phyloP scores from a whole-genome alignment of 2,888 invertebrate species.

The Mimumesa dahlbomi region DNA sequence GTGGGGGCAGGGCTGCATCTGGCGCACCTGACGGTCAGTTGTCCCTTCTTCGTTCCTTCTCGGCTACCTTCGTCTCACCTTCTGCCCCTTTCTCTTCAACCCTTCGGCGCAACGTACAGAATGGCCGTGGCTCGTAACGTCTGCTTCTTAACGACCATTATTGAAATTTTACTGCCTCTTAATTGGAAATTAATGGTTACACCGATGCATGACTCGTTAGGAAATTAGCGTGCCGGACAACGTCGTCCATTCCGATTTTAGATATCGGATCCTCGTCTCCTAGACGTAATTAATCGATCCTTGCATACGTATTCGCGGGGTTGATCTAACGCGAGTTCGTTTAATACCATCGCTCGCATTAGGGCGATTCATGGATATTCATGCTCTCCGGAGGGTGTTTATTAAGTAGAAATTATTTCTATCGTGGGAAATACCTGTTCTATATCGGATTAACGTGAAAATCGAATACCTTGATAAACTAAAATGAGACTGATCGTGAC shows the following conservation, averaged over 20 bases:
- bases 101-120: constrained; percentile 59
- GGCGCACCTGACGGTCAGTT: constrained; percentile 78
- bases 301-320: too few species aligned
- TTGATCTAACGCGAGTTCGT: too few species aligned
- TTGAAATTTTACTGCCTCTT: constrained; percentile 80
- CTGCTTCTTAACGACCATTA: constrained; percentile 79
- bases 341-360: too few species aligned
- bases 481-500: too few species aligned
- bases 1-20: constrained; percentile 72
- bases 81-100: constrained; percentile 51
- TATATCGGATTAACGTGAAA: too few species aligned
- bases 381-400: too few species aligned
- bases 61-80: constrained; percentile 27
- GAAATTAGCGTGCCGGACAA: constrained; percentile 54
- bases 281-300: too few species aligned
- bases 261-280: constrained; percentile 24
- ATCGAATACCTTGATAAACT: too few species aligned
- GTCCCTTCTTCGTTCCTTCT: constrained; percentile 59
- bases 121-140: constrained; percentile 75
- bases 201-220: constrained; percentile 69
- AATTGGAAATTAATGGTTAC: constrained; percentile 79
- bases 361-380: too few species aligned
- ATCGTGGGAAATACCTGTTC: too few species aligned
- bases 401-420: too few species aligned
- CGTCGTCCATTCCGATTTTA: neutral